phyloP scores from a whole-genome alignment of 35 echinoderm and acorn worm genomes.

The Holothuria glaberrima region DNA sequence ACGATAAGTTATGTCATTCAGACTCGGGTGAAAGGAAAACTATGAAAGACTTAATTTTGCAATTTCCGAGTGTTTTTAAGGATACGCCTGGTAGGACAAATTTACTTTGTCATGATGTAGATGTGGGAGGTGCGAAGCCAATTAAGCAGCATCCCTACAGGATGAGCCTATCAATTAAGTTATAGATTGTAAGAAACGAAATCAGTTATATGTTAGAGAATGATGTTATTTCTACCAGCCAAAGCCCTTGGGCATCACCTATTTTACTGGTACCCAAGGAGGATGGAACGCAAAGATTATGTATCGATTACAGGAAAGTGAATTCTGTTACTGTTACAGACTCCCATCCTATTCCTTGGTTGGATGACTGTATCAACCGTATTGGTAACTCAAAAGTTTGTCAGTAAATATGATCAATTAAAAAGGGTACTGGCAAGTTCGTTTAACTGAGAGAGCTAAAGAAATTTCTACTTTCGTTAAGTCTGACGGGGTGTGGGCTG shows the following conservation, averaged over 20 bases:
- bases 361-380: too few species aligned
- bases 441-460: too few species aligned
- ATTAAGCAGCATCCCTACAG: constrained; percentile 76
- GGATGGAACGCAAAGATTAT: too few species aligned
- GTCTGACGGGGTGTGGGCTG: too few species aligned
- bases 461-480: too few species aligned
- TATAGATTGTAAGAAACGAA: constrained; percentile 59
- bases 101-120: constrained; percentile 43
- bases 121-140: constrained; percentile 57
- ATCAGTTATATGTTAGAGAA: constrained; percentile 78
- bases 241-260: constrained; percentile 75
- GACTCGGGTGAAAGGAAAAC: background rate
- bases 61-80: constrained; percentile 1
- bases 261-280: background rate
- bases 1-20: constrained; percentile 1
- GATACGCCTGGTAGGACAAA: constrained; percentile 60
- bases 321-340: too few species aligned
- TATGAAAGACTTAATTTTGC: background rate
- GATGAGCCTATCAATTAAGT: constrained; percentile 61
- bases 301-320: too few species aligned
- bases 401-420: too few species aligned
- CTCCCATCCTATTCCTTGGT: too few species aligned
- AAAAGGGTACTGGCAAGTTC: too few species aligned
- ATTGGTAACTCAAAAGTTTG: too few species aligned
- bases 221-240: constrained; percentile 63